Evolutionary conservation across 2,113 vertebrate species (phyloP).

Genomic region (Malurus melanocephalus): DNA sequence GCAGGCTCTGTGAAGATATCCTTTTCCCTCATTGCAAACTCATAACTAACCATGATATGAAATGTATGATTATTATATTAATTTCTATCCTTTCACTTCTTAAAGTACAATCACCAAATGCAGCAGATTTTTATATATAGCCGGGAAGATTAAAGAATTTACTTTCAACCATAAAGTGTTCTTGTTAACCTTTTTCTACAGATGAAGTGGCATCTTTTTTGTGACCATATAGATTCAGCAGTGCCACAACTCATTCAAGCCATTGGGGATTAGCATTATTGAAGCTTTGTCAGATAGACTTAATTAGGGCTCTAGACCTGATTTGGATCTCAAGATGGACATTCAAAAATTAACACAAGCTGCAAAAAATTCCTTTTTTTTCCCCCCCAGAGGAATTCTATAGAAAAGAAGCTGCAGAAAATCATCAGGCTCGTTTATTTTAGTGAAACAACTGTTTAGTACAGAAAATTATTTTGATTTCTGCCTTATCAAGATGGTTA

Average conservation of each 20-base stretch:
- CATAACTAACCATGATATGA: neutral
- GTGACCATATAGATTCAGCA: neutral
- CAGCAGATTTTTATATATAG: neutral
- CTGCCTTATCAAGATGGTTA: neutral
- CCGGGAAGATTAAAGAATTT: neutral
- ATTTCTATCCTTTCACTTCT: neutral
- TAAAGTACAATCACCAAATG: neutral
- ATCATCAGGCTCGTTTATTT: neutral
- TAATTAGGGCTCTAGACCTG: neutral
- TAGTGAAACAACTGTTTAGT: neutral
- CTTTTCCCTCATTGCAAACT: neutral
- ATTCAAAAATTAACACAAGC: neutral
- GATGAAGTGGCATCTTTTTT: neutral
- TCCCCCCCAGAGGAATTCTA: neutral
- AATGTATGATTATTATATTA: neutral
- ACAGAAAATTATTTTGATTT: neutral
- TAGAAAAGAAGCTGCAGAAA: neutral
- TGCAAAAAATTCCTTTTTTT: neutral
- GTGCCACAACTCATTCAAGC: neutral
- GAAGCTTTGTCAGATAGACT: neutral
- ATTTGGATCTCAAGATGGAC: neutral
- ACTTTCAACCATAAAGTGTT: neutral
- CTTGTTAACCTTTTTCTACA: neutral
- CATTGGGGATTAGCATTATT: neutral
- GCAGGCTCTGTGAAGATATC: neutral